Base-by-base conservation (phyloP, 1,140 invertebrate species). In the Drosophila cardini region DNA sequence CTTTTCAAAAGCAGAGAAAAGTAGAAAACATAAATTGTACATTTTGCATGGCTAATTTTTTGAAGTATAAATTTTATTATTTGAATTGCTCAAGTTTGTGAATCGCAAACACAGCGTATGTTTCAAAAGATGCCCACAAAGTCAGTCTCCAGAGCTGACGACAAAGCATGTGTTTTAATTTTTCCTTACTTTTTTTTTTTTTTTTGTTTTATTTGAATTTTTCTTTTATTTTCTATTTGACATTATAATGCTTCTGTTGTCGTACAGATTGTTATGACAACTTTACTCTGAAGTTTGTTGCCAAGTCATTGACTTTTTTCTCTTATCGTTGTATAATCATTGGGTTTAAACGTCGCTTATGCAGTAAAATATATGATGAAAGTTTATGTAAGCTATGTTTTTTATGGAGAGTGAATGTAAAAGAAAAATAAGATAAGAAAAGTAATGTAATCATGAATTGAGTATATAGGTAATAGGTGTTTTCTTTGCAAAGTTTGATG, bases 161-260 rank as follows among this genome's bases (percentile, higher is more conserved):
- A 11, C 43, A 9, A 1, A 56, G 30, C 69, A 72, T 57, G 50
- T 72, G 69, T 34, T 30, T 58, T 62, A 43, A 21, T 42, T 42
- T 50, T 21, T 50, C 32, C n/a, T 50, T 18, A 4, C 7, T 18
- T 46, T 18, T 46, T 46, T 1, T 26, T 26, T 26, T 21, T 3
- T 21, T 26, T 26, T 3, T 21, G 4, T 26, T 26, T 26, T 26
- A 3, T 26, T 26, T 26, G 4, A 0, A 4, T 26, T 26, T 26
- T 26, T 26, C 21, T 38, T 40, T 57, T 5, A 8, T 26, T 9
- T 40, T 56, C 64, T 36, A 60, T 60, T 34, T 46, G 43, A 55
- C 61, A 48, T 71, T 48, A 71, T 64, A 45, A 55, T 71, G 60
- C 40, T 40, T 38, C 0, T 50, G 42, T 43, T 60, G 15, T 43